Evolutionary conservation across 2,888 invertebrate genomes (phyloP).

Genomic region (Halocaridina rubra): DNA sequence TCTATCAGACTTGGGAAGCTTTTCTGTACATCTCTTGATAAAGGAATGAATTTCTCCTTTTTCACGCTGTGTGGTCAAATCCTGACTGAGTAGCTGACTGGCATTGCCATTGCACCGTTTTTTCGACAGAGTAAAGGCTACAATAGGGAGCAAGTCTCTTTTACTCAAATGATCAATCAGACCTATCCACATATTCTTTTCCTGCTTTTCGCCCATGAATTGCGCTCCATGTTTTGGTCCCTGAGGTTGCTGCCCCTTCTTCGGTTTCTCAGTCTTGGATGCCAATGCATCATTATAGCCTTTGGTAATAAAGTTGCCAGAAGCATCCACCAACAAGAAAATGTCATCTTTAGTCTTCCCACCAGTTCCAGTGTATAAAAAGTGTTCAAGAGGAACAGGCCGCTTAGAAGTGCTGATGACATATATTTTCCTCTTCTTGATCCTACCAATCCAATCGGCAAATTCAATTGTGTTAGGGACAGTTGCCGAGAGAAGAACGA

Average conservation of each 20-base stretch:
- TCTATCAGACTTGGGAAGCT: conserved; percentile 87
- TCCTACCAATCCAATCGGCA: conserved; percentile 92
- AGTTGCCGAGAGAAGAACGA: conserved; percentile 97
- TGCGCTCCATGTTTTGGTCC: conserved; percentile 53
- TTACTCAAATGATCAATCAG: conserved; percentile 85
- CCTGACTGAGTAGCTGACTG: conserved; percentile 74
- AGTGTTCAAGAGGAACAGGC: conserved; percentile 96
- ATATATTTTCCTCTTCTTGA: conserved; percentile 85
- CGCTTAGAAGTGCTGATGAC: conserved; percentile 93
- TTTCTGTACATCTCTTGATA: conserved; percentile 84
- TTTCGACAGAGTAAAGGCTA: conserved; percentile 92
- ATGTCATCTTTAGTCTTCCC: conserved; percentile 76
- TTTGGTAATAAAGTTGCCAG: conserved; percentile 78
- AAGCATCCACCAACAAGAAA: conserved; percentile 83
- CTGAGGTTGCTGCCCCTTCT: conserved; percentile 65
- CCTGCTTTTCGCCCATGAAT: conserved; percentile 73
- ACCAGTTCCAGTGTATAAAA: conserved; percentile 84
- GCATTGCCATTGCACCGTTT: conserved; percentile 82
- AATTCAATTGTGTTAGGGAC: conserved; percentile 97
- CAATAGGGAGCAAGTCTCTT: conserved; percentile 89
- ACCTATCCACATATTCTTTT: conserved; percentile 84
- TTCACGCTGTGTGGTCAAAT: conserved; percentile 86
- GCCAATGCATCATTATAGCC: conserved; percentile 72
- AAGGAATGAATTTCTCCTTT: conserved; percentile 86
- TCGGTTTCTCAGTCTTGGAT: conserved; percentile 69